A percentile compares a stretch with the other conserved stretches of the same genome.
These are phyloP conservation scores for Gari tellinella DNA, from an alignment of 2,888 invertebrate genomes.

Conservation along the genomic window DNA sequence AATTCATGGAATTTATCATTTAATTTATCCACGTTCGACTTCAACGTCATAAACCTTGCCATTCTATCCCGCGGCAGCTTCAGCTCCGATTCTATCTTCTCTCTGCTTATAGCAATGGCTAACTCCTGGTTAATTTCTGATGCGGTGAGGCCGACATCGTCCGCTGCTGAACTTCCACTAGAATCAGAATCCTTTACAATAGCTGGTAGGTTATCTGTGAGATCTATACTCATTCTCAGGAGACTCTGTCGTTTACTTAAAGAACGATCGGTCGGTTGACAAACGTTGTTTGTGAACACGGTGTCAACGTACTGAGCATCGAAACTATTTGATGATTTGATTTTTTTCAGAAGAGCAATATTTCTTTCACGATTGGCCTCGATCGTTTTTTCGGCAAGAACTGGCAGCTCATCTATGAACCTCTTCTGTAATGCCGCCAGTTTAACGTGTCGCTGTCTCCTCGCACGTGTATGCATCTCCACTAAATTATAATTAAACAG, in stretches of 20 bases:
- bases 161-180: not conserved
- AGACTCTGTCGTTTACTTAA: conserved; percentile 29
- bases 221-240: conserved; percentile 42
- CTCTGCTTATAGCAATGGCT: conserved; percentile 57
- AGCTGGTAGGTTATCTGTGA: conserved; percentile 2
- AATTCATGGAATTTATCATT: conserved; percentile 38
- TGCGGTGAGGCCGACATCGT: conserved; percentile 10
- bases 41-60: conserved; percentile 46
- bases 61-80: conserved; percentile 57
- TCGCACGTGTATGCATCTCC: conserved; percentile 29
- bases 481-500: conserved; percentile 40
- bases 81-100: conserved; percentile 53
- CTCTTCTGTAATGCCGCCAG: conserved; percentile 41
- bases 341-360: conserved; percentile 39
- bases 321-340: conserved; percentile 15
- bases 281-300: not conserved
- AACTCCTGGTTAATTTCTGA: conserved; percentile 37
- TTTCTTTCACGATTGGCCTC: conserved; percentile 34
- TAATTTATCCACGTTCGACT: conserved; percentile 39
- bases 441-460: conserved; percentile 36
- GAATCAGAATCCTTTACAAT: not conserved
- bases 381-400: conserved; percentile 30
- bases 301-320: not conserved
- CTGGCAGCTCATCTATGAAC: conserved; percentile 45
- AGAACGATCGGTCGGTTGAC: not conserved